These are phyloP conservation scores for Oxycera nigricornis DNA, from an alignment of 2,888 invertebrate genomes.

Conservation along the genomic window DNA sequence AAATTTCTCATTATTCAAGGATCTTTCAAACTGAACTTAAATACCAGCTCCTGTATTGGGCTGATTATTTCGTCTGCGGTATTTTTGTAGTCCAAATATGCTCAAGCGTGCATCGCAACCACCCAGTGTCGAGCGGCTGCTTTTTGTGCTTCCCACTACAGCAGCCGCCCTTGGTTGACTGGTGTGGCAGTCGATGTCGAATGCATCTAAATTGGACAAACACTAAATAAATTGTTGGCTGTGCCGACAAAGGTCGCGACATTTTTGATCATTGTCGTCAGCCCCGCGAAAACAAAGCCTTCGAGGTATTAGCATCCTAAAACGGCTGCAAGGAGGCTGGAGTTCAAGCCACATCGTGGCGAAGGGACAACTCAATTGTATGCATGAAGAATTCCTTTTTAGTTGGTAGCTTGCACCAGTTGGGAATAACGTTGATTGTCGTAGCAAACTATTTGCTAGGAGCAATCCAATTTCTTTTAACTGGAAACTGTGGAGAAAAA, in stretches of 20 bases:
- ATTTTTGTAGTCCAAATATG: slow-evolving; percentile 39
- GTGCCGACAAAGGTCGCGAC: slow-evolving; percentile 39
- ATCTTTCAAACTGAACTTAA: too few species aligned
- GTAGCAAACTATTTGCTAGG: too few species aligned
- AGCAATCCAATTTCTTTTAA: too few species aligned
- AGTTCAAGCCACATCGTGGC: not conserved
- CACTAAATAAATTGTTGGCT: slow-evolving; percentile 37
- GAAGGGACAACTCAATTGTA: slow-evolving; percentile 34
- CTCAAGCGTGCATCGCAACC: slow-evolving; percentile 10
- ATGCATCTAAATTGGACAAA: slow-evolving; percentile 35
- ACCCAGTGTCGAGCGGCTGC: not conserved
- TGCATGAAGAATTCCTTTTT: slow-evolving; percentile 12
- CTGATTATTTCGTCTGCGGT: slow-evolving; percentile 31
- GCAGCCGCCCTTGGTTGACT: not conserved
- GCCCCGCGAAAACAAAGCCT: slow-evolving; percentile 16
- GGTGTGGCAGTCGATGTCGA: slow-evolving; percentile 24
- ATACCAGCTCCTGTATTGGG: slow-evolving; percentile 27
- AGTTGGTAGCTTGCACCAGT: not conserved
- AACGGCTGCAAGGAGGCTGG: slow-evolving; percentile 12
- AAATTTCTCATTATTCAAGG: too few species aligned
- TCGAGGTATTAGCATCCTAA: slow-evolving; percentile 25
- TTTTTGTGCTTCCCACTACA: not conserved
- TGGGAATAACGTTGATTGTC: too few species aligned
- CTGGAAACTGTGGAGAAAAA: too few species aligned
- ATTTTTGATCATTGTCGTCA: slow-evolving; percentile 32